A percentile compares a stretch with the other conserved stretches of the same genome.
Evolutionary conservation across 2,113 vertebrate genomes (phyloP).

Genomic region (Hyperopisus bebe): DNA sequence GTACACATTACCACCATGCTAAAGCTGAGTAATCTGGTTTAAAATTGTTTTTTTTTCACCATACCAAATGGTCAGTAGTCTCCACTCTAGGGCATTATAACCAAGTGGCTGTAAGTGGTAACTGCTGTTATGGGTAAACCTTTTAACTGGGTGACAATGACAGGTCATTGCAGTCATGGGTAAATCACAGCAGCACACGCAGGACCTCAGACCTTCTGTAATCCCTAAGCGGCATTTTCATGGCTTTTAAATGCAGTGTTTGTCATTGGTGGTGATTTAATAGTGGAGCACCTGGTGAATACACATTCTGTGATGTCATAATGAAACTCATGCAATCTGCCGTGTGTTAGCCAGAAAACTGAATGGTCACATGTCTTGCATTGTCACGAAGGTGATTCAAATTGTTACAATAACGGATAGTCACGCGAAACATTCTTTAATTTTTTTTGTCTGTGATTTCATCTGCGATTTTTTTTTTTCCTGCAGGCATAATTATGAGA

Average conservation of each 20-base stretch:
- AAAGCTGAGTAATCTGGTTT: too few relatives aligned
- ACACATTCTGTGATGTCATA: not conserved
- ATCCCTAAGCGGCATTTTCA: not conserved
- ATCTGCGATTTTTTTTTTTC: not conserved
- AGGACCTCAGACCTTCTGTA: not conserved
- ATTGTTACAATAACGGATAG: not conserved
- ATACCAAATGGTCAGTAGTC: not conserved
- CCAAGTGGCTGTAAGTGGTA: not conserved
- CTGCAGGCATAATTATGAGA: conserved; percentile 60
- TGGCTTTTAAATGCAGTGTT: not conserved
- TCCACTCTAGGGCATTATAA: conserved; percentile 1
- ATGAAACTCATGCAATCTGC: not conserved
- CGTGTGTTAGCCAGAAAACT: not conserved
- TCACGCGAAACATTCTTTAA: not conserved
- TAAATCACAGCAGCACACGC: not conserved
- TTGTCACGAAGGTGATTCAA: not conserved
- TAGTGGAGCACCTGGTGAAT: not conserved
- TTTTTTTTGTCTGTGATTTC: not conserved
- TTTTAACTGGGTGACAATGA: not conserved
- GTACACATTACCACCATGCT: not conserved
- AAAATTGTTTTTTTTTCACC: not conserved
- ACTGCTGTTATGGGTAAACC: not conserved
- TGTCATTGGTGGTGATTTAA: not conserved
- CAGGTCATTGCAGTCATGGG: not conserved
- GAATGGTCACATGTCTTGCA: not conserved